These are phyloP conservation scores for Nasonia giraulti DNA, from an alignment of 1,140 invertebrate genomes.

Conservation along the genomic window DNA sequence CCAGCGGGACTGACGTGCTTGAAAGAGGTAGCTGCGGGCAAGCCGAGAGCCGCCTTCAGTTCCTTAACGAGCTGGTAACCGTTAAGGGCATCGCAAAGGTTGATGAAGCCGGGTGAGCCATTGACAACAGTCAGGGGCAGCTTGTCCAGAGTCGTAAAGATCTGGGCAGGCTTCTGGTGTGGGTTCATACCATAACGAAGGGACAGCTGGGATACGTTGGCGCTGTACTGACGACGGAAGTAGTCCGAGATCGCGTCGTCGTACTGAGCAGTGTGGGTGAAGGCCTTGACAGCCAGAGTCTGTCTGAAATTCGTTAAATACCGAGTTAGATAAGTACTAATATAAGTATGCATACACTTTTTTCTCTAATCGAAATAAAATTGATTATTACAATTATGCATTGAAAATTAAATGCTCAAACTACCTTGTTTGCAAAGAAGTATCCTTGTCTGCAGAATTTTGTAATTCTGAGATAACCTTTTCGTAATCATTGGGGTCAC, in stretches of 20 bases:
- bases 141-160: constrained; percentile 87
- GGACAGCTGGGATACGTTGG: constrained; percentile 85
- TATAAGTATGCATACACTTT: too few relatives aligned
- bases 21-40: constrained; percentile 97
- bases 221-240: constrained; percentile 92
- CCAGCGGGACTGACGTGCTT: constrained; percentile 98
- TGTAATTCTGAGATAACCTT: constrained; percentile 84
- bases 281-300: constrained; percentile 90
- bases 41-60: constrained; percentile 83
- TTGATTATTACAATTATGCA: background rate
- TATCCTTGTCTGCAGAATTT: constrained; percentile 77
- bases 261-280: constrained; percentile 96
- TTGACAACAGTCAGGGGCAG: constrained; percentile 94
- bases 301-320: constrained; percentile 75
- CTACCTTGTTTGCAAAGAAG: constrained; percentile 84
- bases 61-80: constrained; percentile 97
- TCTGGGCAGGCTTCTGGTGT: constrained; percentile 96
- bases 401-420: background rate
- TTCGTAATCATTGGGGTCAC: constrained; percentile 93
- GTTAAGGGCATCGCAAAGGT: constrained; percentile 97
- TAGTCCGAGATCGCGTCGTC: constrained; percentile 96
- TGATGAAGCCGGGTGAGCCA: constrained; percentile 97
- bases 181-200: constrained; percentile 98
- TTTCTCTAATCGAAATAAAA: too few relatives aligned
- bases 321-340: background rate